Conservation (phyloP, 2,113 vertebrate genomes). For the Stictonetta naevosa region DNA sequence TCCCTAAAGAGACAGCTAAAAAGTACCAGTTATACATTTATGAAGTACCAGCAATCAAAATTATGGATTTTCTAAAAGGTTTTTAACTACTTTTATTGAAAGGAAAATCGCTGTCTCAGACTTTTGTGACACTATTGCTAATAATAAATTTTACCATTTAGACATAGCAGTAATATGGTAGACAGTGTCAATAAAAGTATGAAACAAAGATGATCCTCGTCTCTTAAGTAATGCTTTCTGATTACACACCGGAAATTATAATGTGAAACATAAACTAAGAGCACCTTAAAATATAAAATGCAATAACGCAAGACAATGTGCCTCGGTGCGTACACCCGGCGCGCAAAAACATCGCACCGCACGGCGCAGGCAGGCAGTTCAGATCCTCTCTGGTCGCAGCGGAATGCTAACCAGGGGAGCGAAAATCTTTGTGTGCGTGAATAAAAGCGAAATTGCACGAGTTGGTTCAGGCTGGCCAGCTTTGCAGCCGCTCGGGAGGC, state of each 20-base stretch:
- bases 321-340: neutral
- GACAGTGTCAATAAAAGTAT: conserved; percentile 85
- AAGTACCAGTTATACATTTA: conserved; percentile 91
- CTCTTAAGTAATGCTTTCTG: conserved; percentile 79
- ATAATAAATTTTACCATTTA: conserved; percentile 87
- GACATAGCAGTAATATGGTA: conserved; percentile 78
- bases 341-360: neutral
- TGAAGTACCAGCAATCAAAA: conserved; percentile 90
- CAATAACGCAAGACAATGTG: neutral
- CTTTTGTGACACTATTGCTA: conserved; percentile 86
- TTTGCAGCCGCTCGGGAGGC: neutral
- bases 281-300: conserved; percentile 38
- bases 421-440: neutral
- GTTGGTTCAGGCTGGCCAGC: neutral
- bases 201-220: conserved; percentile 78
- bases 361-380: neutral
- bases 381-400: neutral
- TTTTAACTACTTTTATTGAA: conserved; percentile 92
- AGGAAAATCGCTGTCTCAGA: conserved; percentile 89
- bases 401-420: neutral
- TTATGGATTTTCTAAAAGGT: conserved; percentile 91
- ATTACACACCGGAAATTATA: conserved; percentile 79
- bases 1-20: conserved; percentile 90
- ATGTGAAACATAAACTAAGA: conserved; percentile 63
- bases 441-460: neutral